phyloP scores from a whole-genome alignment of 2,888 invertebrate species.

The Galerucella pusilla region DNA sequence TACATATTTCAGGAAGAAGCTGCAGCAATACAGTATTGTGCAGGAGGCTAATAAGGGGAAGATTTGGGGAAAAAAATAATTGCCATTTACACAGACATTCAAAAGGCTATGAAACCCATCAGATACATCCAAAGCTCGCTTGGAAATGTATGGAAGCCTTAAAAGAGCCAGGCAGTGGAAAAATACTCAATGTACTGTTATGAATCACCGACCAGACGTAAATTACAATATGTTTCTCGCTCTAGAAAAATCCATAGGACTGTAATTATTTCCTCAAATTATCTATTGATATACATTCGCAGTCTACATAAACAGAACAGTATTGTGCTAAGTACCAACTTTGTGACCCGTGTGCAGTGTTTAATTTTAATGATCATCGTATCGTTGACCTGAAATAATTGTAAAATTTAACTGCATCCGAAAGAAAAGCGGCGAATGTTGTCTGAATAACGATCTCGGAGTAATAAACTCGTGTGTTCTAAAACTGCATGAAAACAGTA shows the following conservation, averaged over 20 bases:
- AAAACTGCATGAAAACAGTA: constrained; percentile 44
- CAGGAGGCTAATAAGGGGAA: too few relatives aligned
- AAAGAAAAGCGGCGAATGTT: constrained; percentile 37
- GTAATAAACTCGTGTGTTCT: constrained; percentile 39
- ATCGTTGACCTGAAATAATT: constrained; percentile 38
- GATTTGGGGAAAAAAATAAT: too few relatives aligned
- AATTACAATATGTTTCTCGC: background rate
- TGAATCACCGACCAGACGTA: too few relatives aligned
- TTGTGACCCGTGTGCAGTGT: constrained; percentile 7
- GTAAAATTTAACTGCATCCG: constrained; percentile 35
- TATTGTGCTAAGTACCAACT: background rate
- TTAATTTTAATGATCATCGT: constrained; percentile 25
- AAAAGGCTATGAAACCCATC: too few relatives aligned
- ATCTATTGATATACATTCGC: background rate
- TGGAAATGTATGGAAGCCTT: too few relatives aligned
- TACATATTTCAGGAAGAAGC: too few relatives aligned
- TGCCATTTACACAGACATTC: too few relatives aligned
- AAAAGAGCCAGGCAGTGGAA: too few relatives aligned
- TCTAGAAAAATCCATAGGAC: background rate
- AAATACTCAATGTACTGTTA: too few relatives aligned
- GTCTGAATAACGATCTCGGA: constrained; percentile 39
- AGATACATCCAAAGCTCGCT: too few relatives aligned
- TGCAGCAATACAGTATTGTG: too few relatives aligned
- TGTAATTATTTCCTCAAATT: background rate
- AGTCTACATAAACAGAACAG: background rate